Conservation (phyloP, 2,113 vertebrate genomes). For the Chrysemys picta region DNA sequence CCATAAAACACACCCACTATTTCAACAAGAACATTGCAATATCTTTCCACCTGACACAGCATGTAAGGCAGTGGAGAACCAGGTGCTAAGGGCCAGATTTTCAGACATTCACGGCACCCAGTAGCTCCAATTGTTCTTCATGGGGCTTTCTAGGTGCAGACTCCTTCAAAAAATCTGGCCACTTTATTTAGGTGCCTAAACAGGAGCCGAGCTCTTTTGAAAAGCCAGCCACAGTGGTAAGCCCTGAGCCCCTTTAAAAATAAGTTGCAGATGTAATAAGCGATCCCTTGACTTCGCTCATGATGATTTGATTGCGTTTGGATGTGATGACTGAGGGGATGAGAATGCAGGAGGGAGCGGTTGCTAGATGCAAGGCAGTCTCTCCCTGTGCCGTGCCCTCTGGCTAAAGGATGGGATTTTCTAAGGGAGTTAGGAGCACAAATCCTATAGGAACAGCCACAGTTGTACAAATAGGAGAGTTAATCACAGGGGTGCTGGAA, state of each 20-base stretch:
- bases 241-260: background rate
- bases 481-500: background rate
- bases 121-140: background rate
- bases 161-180: no score
- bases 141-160: background rate
- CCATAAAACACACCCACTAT: background rate
- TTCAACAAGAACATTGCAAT: background rate
- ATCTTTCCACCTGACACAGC: background rate
- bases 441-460: background rate
- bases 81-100: background rate
- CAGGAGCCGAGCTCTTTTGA: no score
- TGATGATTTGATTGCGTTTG: background rate
- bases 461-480: background rate
- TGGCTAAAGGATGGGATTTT: background rate
- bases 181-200: no score
- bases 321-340: background rate
- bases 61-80: accelerated
- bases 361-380: background rate
- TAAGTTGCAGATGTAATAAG: background rate
- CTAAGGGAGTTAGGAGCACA: background rate
- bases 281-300: background rate
- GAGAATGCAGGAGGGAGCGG: background rate
- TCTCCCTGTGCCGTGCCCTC: background rate
- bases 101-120: background rate
- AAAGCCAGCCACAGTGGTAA: no score